Percentiles rank a stretch among this genome's conserved stretches.
Conservation (phyloP, 53 echinoderm and acorn worm genomes). For the Astropecten irregularis region DNA sequence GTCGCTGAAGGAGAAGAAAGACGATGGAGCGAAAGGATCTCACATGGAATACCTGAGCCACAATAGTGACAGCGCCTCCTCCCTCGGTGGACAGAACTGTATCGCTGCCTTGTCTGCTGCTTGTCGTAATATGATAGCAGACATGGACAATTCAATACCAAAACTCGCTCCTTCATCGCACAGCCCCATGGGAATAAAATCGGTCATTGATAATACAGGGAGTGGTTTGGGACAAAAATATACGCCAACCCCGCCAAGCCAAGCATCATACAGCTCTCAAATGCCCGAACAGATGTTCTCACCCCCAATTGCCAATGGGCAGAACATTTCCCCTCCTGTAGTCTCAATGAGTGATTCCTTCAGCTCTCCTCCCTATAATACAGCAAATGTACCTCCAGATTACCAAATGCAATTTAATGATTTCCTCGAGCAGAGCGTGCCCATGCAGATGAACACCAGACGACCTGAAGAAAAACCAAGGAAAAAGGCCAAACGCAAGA, state of each 20-base stretch:
- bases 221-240: constrained; percentile 46
- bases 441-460: constrained; percentile 77
- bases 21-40: constrained; percentile 74
- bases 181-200: constrained; percentile 54
- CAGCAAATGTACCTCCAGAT: constrained; percentile 46
- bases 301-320: background rate
- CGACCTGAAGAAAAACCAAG: constrained; percentile 74
- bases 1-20: constrained; percentile 84
- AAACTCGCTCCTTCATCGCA: constrained; percentile 49
- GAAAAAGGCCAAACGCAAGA: constrained; percentile 77
- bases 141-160: constrained; percentile 87
- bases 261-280: constrained; percentile 7
- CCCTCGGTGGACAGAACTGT: constrained; percentile 87
- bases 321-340: constrained; percentile 32
- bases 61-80: constrained; percentile 53
- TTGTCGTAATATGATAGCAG: constrained; percentile 98
- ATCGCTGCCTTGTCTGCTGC: constrained; percentile 98
- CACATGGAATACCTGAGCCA: constrained; percentile 90
- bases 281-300: constrained; percentile 48
- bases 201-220: constrained; percentile 25
- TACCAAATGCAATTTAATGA: constrained; percentile 81
- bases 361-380: constrained; percentile 34
- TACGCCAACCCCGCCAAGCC: constrained; percentile 14
- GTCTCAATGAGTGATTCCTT: constrained; percentile 39
- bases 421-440: constrained; percentile 85